Evolutionary conservation across 2,888 invertebrate genomes (phyloP).

Genomic region (Perithous albicinctus): DNA sequence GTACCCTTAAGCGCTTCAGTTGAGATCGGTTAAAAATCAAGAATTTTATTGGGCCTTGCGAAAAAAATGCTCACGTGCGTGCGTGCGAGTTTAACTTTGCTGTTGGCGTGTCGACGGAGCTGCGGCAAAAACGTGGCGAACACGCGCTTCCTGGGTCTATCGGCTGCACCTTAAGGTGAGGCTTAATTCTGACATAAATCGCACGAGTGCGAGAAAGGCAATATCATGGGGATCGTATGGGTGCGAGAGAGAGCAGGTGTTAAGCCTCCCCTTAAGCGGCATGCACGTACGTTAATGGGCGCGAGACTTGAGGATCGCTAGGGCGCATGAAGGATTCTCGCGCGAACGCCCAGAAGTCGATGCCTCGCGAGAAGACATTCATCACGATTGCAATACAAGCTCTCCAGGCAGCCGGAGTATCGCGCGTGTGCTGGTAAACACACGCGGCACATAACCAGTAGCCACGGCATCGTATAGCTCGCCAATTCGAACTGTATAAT

Average conservation of each 20-base stretch:
- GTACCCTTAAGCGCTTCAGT: no score
- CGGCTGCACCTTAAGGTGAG: constrained; percentile 20
- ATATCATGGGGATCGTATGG: neutral
- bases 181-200: neutral
- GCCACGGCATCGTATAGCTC: constrained; percentile 41
- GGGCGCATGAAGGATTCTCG: constrained; percentile 58
- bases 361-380: constrained; percentile 65
- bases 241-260: neutral
- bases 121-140: constrained; percentile 38
- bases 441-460: constrained; percentile 64
- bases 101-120: constrained; percentile 47
- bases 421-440: constrained; percentile 20
- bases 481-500: constrained; percentile 68
- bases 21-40: neutral
- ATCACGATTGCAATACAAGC: constrained; percentile 54
- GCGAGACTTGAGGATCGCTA: constrained; percentile 45
- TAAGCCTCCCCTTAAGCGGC: constrained; percentile 20
- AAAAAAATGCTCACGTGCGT: constrained; percentile 51
- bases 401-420: constrained; percentile 9
- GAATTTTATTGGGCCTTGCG: constrained; percentile 8
- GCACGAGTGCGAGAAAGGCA: neutral
- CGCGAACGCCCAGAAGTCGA: constrained; percentile 60
- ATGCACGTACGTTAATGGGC: constrained; percentile 53
- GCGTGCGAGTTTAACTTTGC: constrained; percentile 19
- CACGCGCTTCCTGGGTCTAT: constrained; percentile 38